These are phyloP conservation scores for Brachionus sp. DNA, from an alignment of 1,140 invertebrate genomes.

Conservation along the genomic window DNA sequence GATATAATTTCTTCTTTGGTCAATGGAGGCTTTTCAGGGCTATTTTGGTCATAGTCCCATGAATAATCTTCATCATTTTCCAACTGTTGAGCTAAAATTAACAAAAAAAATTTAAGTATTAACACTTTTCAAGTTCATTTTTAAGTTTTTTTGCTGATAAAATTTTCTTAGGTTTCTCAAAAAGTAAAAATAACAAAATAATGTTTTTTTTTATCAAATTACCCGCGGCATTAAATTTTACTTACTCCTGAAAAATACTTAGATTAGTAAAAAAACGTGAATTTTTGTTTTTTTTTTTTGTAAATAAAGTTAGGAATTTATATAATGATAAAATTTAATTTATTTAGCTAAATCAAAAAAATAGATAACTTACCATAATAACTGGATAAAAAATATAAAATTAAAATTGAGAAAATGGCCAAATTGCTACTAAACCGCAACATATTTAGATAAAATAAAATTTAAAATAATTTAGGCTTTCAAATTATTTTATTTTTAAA, in stretches of 20 bases:
- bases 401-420: background rate
- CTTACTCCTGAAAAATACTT: too few relatives aligned
- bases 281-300: too few relatives aligned
- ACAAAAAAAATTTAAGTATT: background rate
- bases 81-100: background rate
- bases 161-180: background rate
- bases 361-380: background rate
- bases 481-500: background rate
- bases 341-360: too few relatives aligned
- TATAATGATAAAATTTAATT: too few relatives aligned
- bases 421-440: background rate
- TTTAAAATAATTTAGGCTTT: background rate
- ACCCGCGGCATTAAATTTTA: too few relatives aligned
- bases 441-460: background rate
- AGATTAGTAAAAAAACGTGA: too few relatives aligned
- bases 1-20: slow-evolving; percentile 1
- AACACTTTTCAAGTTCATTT: background rate
- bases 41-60: slow-evolving; percentile 11
- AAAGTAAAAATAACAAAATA: background rate
- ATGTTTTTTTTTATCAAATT: background rate
- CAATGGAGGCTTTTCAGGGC: background rate
- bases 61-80: slow-evolving; percentile 11
- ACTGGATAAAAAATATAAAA: background rate
- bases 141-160: background rate
- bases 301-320: too few relatives aligned